Percentiles rank a stretch among this genome's conserved stretches.
Evolutionary conservation across 2,888 invertebrate species (phyloP).

Genomic region (Philaethria dido): DNA sequence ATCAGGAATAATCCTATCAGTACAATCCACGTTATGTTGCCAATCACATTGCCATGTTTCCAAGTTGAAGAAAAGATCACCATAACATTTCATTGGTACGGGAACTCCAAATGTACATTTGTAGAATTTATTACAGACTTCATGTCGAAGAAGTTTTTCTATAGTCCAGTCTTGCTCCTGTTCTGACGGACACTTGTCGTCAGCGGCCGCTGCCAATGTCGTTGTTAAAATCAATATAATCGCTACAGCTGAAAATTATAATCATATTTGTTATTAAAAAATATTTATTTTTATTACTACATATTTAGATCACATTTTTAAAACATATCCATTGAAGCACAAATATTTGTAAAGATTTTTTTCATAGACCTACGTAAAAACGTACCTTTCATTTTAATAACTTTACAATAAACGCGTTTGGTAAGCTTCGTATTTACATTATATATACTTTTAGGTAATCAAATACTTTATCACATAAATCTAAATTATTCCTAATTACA

Average conservation of each 20-base stretch:
- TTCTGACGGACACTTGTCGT: slow-evolving; percentile 60
- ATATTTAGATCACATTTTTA: background rate
- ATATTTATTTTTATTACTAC: background rate
- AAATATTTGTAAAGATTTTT: background rate
- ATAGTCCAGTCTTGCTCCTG: slow-evolving; percentile 62
- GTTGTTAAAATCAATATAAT: slow-evolving; percentile 45
- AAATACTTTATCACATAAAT: slow-evolving; percentile 35
- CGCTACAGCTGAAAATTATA: slow-evolving; percentile 36
- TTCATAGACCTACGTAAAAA: background rate
- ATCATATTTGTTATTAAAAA: slow-evolving; percentile 1
- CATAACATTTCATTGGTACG: slow-evolving; percentile 82
- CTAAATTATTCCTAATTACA: slow-evolving; percentile 29
- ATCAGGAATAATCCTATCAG: slow-evolving; percentile 59
- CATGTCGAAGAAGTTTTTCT: slow-evolving; percentile 81
- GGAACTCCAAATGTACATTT: slow-evolving; percentile 87
- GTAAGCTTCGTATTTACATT: slow-evolving; percentile 6
- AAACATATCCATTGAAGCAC: background rate
- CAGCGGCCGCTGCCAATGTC: slow-evolving; percentile 50
- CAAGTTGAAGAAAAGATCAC: slow-evolving; percentile 82
- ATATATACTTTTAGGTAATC: slow-evolving; percentile 37
- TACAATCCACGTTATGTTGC: slow-evolving; percentile 85
- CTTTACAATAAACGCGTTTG: slow-evolving; percentile 24
- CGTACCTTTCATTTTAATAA: slow-evolving; percentile 45
- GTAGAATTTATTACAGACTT: slow-evolving; percentile 85
- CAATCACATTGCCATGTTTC: slow-evolving; percentile 84